These are phyloP conservation scores for Orthosia incerta DNA, from an alignment of 2,888 invertebrate genomes.

Conservation along the genomic window DNA sequence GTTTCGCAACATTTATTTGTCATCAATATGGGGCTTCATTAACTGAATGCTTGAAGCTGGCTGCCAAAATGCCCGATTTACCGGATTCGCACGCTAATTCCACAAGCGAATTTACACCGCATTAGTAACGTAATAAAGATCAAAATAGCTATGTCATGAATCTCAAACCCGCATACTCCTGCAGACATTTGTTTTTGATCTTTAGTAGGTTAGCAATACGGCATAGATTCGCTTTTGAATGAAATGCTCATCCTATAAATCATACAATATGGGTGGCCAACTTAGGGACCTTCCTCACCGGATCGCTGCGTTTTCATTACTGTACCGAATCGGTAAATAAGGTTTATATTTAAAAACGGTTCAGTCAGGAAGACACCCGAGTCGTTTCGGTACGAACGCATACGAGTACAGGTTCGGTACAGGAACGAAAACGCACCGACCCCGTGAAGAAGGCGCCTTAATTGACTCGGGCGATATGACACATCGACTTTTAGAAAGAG, in stretches of 20 bases:
- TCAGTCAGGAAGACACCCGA: too few species aligned
- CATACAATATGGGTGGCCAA: neutral
- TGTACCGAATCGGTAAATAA: too few species aligned
- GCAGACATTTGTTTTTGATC: neutral
- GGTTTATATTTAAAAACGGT: too few species aligned
- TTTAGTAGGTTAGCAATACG: neutral
- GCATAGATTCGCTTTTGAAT: neutral
- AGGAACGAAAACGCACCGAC: too few species aligned
- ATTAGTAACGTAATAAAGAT: neutral
- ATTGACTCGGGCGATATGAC: neutral
- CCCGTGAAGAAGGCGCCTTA: too few species aligned
- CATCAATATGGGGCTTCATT: neutral
- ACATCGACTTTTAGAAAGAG: constrained; percentile 6
- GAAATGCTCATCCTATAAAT: neutral
- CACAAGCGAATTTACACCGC: neutral
- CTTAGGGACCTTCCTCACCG: neutral
- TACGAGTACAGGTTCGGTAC: too few species aligned
- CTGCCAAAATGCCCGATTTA: neutral
- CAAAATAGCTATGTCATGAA: neutral
- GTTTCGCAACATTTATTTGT: neutral
- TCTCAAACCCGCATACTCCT: neutral
- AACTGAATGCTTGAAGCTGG: too few species aligned
- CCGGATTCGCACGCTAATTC: neutral
- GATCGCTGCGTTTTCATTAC: too few species aligned
- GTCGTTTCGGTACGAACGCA: too few species aligned